Percentiles rank a stretch among this genome's conserved stretches.
These are phyloP conservation scores for Mycteria americana DNA, from an alignment of 2,797 vertebrate species.

Conservation along the genomic window DNA sequence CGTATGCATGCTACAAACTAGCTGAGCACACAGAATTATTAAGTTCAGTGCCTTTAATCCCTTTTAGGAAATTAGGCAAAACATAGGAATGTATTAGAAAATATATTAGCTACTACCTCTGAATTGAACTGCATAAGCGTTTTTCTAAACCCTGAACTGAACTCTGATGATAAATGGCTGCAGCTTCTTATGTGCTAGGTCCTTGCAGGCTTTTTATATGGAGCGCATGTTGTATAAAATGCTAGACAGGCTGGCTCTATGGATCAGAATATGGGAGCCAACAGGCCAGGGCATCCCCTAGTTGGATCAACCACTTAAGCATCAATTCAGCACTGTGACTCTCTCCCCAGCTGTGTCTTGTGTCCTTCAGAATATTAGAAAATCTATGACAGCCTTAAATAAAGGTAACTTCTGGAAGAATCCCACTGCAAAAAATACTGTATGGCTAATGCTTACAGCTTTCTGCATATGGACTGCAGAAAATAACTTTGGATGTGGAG, in stretches of 20 bases:
- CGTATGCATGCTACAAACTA: background rate
- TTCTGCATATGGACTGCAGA: background rate
- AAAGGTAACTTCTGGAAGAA: background rate
- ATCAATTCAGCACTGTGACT: background rate
- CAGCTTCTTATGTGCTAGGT: background rate
- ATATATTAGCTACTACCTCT: background rate
- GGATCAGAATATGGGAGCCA: background rate
- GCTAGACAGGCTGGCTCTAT: background rate
- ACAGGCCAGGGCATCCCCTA: background rate
- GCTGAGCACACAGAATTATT: background rate
- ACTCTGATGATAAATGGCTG: background rate
- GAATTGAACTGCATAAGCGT: background rate
- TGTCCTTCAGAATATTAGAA: background rate
- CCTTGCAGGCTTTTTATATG: background rate
- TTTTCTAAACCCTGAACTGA: background rate
- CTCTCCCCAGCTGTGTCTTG: background rate
- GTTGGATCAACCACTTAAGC: background rate
- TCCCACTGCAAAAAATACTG: background rate
- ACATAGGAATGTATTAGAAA: background rate
- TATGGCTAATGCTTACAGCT: background rate
- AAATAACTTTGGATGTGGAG: background rate
- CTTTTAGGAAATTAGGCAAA: background rate
- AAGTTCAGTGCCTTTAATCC: background rate
- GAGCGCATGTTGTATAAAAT: fast-evolving
- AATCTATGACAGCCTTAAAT: background rate